phyloP scores from a whole-genome alignment of 2,797 vertebrate species.

The Brotula barbata region DNA sequence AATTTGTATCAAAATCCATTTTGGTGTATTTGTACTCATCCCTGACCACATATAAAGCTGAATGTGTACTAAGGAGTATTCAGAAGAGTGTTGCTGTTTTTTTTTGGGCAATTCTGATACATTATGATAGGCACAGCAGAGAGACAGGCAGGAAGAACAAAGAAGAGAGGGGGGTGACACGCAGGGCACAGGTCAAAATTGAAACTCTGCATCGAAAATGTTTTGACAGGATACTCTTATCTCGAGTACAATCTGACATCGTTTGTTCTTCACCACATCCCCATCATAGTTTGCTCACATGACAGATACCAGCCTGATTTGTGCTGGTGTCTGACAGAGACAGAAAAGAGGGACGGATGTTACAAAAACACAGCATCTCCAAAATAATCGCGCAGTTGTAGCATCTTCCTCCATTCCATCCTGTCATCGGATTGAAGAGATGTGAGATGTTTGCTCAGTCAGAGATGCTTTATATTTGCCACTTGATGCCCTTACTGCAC shows the following conservation, averaged over 20 bases:
- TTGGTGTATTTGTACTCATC: no score
- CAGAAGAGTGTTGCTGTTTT: no score
- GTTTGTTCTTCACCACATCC: conserved; percentile 68
- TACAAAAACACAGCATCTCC: neutral
- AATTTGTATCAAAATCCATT: no score
- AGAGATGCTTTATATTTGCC: conserved; percentile 64
- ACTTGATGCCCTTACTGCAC: conserved; percentile 64
- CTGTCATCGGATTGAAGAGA: conserved; percentile 50
- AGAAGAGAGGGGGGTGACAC: no score
- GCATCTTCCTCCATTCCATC: conserved; percentile 37
- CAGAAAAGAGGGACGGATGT: conserved; percentile 34
- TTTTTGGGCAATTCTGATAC: no score
- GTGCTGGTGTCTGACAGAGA: conserved; percentile 33
- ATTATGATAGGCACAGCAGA: no score
- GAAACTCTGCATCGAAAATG: no score
- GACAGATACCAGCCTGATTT: conserved; percentile 33
- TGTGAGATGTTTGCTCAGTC: conserved; percentile 57
- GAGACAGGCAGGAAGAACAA: no score
- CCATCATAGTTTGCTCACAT: conserved; percentile 52
- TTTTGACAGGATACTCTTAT: conserved; percentile 72
- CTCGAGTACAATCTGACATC: conserved; percentile 77
- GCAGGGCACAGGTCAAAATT: no score
- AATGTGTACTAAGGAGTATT: no score
- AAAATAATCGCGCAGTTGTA: conserved; percentile 15
- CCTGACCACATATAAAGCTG: no score